phyloP scores from a whole-genome alignment of 1,140 invertebrate species.

The Cydia fagiglandana region DNA sequence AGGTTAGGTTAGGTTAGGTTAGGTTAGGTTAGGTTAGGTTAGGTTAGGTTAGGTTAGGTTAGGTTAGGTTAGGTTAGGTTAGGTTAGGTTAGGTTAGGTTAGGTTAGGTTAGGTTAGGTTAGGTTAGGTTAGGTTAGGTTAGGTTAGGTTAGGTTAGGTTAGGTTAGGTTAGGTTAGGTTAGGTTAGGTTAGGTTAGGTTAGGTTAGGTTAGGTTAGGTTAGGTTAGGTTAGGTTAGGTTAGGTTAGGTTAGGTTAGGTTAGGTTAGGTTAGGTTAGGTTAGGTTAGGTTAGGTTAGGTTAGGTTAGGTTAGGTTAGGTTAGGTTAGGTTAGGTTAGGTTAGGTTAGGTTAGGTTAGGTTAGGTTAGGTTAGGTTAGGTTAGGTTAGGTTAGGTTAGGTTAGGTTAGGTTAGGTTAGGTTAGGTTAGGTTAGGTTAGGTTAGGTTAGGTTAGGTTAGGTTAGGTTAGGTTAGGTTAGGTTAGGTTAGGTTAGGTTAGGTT shows the following conservation, averaged over 20 bases:
- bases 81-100: conserved; percentile 36
- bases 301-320: conserved; percentile 47
- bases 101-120: conserved; percentile 44
- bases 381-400: conserved; percentile 34
- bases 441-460: conserved; percentile 33
- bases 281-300: conserved; percentile 46
- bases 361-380: conserved; percentile 41
- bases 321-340: conserved; percentile 48
- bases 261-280: conserved; percentile 47
- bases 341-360: conserved; percentile 45
- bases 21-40: conserved; percentile 40
- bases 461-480: conserved; percentile 35
- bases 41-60: conserved; percentile 40
- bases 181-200: conserved; percentile 46
- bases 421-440: conserved; percentile 34
- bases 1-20: conserved; percentile 45
- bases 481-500: conserved; percentile 46
- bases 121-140: conserved; percentile 47
- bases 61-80: conserved; percentile 37
- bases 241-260: conserved; percentile 45
- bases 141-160: conserved; percentile 47
- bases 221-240: conserved; percentile 46
- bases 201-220: conserved; percentile 45
- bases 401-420: conserved; percentile 38
- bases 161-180: conserved; percentile 48